phyloP scores from a whole-genome alignment of 2,113 vertebrate genomes.

The Pyrgilauda ruficollis region DNA sequence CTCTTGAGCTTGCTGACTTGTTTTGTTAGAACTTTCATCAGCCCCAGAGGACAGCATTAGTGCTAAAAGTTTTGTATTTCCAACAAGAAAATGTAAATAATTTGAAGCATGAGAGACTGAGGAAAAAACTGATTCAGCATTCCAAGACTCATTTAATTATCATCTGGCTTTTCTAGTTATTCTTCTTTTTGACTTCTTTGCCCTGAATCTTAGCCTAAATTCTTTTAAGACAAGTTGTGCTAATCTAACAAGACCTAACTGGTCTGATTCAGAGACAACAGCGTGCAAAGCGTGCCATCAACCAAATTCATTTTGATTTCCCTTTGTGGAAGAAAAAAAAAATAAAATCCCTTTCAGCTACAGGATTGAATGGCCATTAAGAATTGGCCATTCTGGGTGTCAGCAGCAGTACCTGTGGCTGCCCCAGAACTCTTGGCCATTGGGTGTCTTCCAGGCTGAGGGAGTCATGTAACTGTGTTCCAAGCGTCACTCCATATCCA shows the following conservation, averaged over 20 bases:
- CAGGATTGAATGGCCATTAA: background rate
- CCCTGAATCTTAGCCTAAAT: background rate
- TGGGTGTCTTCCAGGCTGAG: background rate
- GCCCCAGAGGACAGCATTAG: background rate
- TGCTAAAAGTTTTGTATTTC: background rate
- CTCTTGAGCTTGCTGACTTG: background rate
- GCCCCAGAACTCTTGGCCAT: background rate
- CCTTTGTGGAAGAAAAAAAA: background rate
- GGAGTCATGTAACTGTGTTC: background rate
- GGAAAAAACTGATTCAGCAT: background rate
- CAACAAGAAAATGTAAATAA: background rate
- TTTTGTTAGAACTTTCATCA: background rate
- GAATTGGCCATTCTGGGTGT: background rate
- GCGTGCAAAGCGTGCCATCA: background rate
- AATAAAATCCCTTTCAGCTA: background rate
- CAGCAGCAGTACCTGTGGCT: background rate
- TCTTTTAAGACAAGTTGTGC: background rate
- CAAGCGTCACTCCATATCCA: background rate
- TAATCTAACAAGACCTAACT: slow-evolving; percentile 12
- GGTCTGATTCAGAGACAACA: background rate
- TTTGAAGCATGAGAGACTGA: background rate
- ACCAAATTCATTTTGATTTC: background rate
- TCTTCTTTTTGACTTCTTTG: background rate
- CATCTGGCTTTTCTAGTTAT: background rate
- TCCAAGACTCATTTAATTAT: background rate